phyloP scores from a whole-genome alignment of 2,797 vertebrate genomes.

The Pteropus rufus region DNA sequence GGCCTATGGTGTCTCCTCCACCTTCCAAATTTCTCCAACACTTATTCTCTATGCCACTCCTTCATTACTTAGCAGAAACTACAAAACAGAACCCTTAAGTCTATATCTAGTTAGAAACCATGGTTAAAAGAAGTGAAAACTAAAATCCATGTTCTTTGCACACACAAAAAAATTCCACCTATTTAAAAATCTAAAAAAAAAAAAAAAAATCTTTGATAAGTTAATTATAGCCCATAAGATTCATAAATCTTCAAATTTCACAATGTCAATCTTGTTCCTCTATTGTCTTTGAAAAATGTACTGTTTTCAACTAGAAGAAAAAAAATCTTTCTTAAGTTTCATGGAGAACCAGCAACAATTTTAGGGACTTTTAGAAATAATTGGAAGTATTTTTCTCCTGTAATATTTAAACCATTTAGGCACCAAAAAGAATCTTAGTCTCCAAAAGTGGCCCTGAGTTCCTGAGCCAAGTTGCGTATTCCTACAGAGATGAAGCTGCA shows the following conservation, averaged over 20 bases:
- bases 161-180: neutral
- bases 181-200: constrained; percentile 42
- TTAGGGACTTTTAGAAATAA: neutral
- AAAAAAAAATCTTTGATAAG: neutral
- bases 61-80: neutral
- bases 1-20: neutral
- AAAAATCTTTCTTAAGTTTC: neutral
- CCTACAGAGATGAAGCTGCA: neutral
- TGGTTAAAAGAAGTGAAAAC: constrained; percentile 8
- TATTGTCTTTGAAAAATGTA: neutral
- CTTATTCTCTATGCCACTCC: neutral
- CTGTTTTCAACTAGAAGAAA: neutral
- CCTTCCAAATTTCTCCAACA: neutral
- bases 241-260: constrained; percentile 44
- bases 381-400: neutral
- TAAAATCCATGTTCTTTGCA: neutral
- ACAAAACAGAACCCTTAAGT: neutral
- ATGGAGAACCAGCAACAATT: neutral
- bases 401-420: neutral
- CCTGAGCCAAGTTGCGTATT: neutral
- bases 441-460: neutral
- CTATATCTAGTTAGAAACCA: neutral
- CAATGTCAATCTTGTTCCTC: constrained; percentile 8
- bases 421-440: neutral
- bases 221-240: constrained; percentile 49